Evolutionary conservation across 2,888 invertebrate species (phyloP), one percentile per base, ranked within the genome.

Genomic region (Octonoba sinensis): DNA sequence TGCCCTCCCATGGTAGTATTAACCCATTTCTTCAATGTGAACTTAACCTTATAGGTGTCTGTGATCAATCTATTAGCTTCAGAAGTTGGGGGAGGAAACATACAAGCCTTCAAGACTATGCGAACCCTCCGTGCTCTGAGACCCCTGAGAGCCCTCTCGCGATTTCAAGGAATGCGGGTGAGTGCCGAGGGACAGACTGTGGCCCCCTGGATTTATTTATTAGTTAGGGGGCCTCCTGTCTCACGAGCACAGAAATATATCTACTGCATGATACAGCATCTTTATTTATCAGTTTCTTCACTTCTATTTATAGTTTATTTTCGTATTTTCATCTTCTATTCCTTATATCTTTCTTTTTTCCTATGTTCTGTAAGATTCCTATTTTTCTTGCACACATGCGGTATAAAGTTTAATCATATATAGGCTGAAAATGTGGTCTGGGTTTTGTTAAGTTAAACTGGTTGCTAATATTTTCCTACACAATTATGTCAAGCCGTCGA

Each of bases 151-250:
- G 96, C 96, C 86, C 94, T 96, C 87, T 96, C 96, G 87, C 93
- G 96, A 90, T 95, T 95, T 95, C 96, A 96, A 92, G 95, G 96
- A 91, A 96, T 96, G 95, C 93, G 94, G 92, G 96, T 96, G 93
- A 94, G 94, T 93, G 82, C 82, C 82, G 74, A 70, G 74, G 56
- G 82, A 78, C 78, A 66, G 57, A 24, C 20, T 54, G 75, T n/a
- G 46, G 46, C 13, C 51, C 69, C 72, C 73, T 8, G 6, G 3
- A 8, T 36, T 60, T 51, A 18, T 44, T 54, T 72, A 18, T 22
- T 22, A 67, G 59, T 46, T 18, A 24, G 71, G 65, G 66, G 78
- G 78, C 46, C n/a, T n/a, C 60, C 75, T 60, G 76, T 82, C 75
- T 76, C 75, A 75, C 82, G 82, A 72, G 82, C 82, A 82, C 82